Conservation (phyloP, 2,113 vertebrate species). For the Neogobius melanostomus region DNA sequence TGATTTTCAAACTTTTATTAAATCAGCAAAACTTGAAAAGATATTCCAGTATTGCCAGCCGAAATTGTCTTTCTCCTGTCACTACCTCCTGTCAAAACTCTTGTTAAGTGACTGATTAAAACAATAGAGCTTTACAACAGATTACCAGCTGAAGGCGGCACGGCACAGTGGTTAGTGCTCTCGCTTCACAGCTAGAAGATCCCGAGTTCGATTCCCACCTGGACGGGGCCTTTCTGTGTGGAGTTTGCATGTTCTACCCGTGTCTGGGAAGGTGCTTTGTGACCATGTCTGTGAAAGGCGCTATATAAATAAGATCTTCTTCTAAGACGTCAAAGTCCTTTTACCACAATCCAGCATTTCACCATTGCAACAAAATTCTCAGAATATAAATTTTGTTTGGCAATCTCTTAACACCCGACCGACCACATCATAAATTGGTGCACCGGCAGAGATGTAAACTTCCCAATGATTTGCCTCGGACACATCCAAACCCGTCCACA, state of each 20-base stretch:
- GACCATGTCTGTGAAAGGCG: background rate
- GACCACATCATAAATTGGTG: slow-evolving; percentile 11
- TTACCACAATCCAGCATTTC: slow-evolving; percentile 19
- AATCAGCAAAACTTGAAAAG: no score
- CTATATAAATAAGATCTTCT: background rate
- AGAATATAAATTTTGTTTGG: slow-evolving; percentile 1
- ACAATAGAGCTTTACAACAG: background rate
- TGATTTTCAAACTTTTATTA: no score
- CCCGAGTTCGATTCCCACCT: no score
- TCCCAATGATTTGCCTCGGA: slow-evolving; percentile 31
- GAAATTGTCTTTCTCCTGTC: no score
- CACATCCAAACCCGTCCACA: slow-evolving; percentile 33
- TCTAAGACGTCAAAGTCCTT: background rate
- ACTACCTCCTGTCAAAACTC: no score
- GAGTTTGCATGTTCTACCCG: no score
- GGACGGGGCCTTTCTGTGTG: no score
- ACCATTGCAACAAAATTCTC: slow-evolving; percentile 9
- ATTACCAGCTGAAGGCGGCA: background rate
- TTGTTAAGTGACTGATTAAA: slow-evolving; percentile 14
- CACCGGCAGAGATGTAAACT: slow-evolving; percentile 5
- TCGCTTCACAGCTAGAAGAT: no score
- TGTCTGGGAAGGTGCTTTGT: no score
- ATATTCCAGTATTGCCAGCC: no score
- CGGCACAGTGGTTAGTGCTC: no score
- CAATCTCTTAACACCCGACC: slow-evolving; percentile 16